phyloP scores from a whole-genome alignment of 2,113 vertebrate genomes.

The Melospiza melodia region DNA sequence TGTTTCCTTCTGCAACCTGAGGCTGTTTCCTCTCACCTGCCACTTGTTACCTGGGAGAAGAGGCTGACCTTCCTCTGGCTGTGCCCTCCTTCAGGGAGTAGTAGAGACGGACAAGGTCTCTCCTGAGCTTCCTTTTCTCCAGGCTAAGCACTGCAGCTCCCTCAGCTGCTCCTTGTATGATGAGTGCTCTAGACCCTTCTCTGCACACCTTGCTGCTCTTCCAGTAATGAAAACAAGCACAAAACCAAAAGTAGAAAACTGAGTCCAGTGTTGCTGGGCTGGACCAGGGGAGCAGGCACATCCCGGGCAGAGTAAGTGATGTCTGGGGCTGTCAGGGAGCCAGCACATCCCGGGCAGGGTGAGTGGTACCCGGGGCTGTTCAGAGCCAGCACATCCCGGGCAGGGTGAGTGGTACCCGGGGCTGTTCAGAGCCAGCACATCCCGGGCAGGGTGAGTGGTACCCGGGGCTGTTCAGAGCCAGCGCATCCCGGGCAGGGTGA shows the following conservation, averaged over 20 bases:
- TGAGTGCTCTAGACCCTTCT: not conserved
- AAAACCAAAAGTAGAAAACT: accelerated
- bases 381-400: not conserved
- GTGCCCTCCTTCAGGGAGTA: not conserved
- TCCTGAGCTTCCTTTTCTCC: not conserved
- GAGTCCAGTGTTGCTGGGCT: not conserved
- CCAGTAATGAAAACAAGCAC: not conserved
- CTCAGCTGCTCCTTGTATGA: not conserved
- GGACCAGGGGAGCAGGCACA: accelerated
- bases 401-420: not conserved
- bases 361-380: not conserved
- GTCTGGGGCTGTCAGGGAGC: too few species aligned
- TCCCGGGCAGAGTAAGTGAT: not conserved
- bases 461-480: not conserved
- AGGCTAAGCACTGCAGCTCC: not conserved
- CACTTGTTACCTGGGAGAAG: not conserved
- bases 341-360: not conserved
- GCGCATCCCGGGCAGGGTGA: not conserved
- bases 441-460: not conserved
- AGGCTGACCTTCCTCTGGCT: not conserved
- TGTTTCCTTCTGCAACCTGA: not conserved
- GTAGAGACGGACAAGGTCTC: accelerated
- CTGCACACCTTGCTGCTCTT: not conserved
- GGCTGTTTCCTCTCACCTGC: not conserved
- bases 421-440: too few species aligned